Conservation (phyloP, 92 coral and sea anemone genomes). For the Plumapathes pennacea region DNA sequence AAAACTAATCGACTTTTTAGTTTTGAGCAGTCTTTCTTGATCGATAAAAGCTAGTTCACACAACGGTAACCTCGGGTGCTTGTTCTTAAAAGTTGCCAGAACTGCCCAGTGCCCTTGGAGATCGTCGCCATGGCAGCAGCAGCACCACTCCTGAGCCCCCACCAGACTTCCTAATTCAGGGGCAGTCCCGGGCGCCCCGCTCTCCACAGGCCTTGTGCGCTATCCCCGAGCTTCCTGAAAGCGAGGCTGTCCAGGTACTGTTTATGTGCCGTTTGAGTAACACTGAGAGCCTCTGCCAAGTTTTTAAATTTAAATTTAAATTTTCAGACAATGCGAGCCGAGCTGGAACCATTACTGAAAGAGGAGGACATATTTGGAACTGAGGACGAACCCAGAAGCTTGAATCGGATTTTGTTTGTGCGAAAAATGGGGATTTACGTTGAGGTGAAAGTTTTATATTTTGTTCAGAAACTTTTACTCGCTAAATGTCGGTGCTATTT, state of each 20-base stretch:
- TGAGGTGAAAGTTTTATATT: constrained; percentile 77
- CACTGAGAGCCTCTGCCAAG: no score
- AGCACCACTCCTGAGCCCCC: constrained; percentile 32
- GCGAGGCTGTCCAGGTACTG: constrained; percentile 11
- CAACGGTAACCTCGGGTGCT: no score
- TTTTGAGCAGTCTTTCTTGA: no score
- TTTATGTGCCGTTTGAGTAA: no score
- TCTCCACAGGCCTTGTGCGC: constrained; percentile 9
- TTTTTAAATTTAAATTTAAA: no score
- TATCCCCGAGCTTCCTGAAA: background rate
- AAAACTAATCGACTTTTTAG: background rate
- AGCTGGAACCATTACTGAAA: constrained; percentile 64
- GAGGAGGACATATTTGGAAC: constrained; percentile 33
- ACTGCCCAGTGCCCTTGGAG: constrained; percentile 64
- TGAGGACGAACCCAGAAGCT: constrained; percentile 45
- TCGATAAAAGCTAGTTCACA: no score
- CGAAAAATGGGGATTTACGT: constrained; percentile 76
- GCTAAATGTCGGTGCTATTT: no score
- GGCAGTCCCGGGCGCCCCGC: constrained; percentile 51
- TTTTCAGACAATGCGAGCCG: constrained; percentile 59
- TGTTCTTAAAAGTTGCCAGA: constrained; percentile 52
- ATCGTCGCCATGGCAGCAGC: constrained; percentile 47
- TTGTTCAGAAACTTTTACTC: no score
- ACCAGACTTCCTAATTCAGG: constrained; percentile 59
- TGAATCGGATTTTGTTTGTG: constrained; percentile 62